These are phyloP conservation scores for Osmerus mordax DNA, from an alignment of 2,113 vertebrate genomes.

Conservation along the genomic window DNA sequence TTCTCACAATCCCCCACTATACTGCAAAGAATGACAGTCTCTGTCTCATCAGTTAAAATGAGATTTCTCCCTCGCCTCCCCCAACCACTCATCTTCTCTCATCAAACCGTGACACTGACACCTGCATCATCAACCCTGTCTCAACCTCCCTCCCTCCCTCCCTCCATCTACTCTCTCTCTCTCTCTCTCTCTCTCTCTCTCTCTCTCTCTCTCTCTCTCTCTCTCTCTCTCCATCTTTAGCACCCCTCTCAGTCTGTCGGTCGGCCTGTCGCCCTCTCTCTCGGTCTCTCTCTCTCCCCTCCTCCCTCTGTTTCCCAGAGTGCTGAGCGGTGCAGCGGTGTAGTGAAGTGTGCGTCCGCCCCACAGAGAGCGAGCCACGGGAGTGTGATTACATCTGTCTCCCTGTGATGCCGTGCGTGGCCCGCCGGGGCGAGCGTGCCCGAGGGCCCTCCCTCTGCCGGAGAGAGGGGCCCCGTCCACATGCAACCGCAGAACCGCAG, in stretches of 20 bases:
- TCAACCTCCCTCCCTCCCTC: neutral
- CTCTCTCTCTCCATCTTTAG: neutral
- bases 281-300: slow-evolving; percentile 1
- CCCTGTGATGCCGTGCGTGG: too few relatives aligned
- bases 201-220: neutral
- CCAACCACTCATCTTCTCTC: neutral
- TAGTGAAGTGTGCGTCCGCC: too few relatives aligned
- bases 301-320: slow-evolving; percentile 12
- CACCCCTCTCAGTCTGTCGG: neutral
- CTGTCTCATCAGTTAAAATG: neutral
- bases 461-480: neutral
- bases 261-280: neutral
- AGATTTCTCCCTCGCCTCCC: slow-evolving; percentile 8
- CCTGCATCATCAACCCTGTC: neutral
- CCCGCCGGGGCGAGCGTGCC: too few relatives aligned
- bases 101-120: neutral
- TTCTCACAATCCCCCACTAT: neutral
- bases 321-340: neutral
- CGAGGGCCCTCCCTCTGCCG: neutral
- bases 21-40: neutral
- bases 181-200: slow-evolving; percentile 8
- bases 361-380: too few relatives aligned
- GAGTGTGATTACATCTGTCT: too few relatives aligned
- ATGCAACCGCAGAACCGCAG: too few relatives aligned
- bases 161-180: slow-evolving; percentile 18